A percentile compares a stretch with the other conserved stretches of the same genome.
Evolutionary conservation across 1,140 invertebrate genomes (phyloP).

Genomic region (Dendroctonus valens): DNA sequence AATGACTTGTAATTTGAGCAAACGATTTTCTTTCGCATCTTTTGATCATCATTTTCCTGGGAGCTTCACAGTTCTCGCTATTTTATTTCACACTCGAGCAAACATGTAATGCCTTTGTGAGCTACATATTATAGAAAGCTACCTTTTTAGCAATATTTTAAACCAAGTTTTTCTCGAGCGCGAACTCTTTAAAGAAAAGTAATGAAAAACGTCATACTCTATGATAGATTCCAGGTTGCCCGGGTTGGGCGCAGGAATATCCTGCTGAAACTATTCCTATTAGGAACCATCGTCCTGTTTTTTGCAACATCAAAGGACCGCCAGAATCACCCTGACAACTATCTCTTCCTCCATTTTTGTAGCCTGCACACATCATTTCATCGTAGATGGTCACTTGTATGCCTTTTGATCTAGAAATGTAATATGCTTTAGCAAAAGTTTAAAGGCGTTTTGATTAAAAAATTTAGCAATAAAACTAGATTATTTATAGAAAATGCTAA

Average conservation of each 20-base stretch:
- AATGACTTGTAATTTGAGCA: too few relatives aligned
- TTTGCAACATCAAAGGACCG: slow-evolving; percentile 85
- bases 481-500: too few relatives aligned
- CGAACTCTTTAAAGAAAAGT: background rate
- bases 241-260: slow-evolving; percentile 87
- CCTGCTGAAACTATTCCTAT: slow-evolving; percentile 91
- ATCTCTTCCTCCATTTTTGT: slow-evolving; percentile 84
- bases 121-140: background rate
- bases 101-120: background rate
- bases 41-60: background rate
- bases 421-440: too few relatives aligned
- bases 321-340: slow-evolving; percentile 78
- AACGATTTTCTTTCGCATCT: background rate
- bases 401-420: slow-evolving; percentile 64
- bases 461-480: too few relatives aligned
- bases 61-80: background rate
- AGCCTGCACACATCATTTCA: slow-evolving; percentile 96
- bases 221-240: slow-evolving; percentile 93
- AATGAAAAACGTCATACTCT: slow-evolving; percentile 52
- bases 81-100: background rate
- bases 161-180: background rate
- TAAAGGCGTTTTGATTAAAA: too few relatives aligned
- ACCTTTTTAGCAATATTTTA: background rate
- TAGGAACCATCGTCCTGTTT: slow-evolving; percentile 81
- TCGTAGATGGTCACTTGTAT: slow-evolving; percentile 94